Base-by-base conservation (phyloP, 2,113 vertebrate genomes). In the Rhinolophus ferrumequinum region DNA sequence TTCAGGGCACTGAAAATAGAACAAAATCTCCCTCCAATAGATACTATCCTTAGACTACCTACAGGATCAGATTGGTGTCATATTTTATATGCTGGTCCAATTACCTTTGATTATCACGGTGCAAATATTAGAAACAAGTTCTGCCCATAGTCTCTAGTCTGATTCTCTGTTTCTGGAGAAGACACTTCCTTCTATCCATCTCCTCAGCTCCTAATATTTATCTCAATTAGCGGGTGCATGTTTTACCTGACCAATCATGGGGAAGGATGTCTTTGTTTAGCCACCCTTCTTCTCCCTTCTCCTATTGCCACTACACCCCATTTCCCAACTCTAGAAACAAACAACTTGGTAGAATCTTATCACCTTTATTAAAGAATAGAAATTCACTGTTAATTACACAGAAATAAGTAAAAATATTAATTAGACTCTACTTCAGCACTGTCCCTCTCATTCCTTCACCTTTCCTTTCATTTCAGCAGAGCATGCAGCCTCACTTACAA, bases 1-100 rank as follows among this genome's bases (percentile, higher is more conserved):
- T 90, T 75, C 79, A 76, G 70, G 84, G 80, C 87, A 87, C n/a
- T 67, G 12, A 67, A 90, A 80, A 94, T 28, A 84, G 94, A 96
- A 69, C 70, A 66, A 80, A 88, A 54, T n/a, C 66, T 82, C 52
- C 66, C n/a, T 69, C 38, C 79, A 73, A 93, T 35, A 41, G 12
- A 14, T 33, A 66, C 11, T 56, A 21, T 80, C 38, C 28, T 90
- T 67, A 64, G 38, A 62, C 69, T 16, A 79, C 16, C 8, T 28
- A 22, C 75, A 56, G 67, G 38, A 69, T 77, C 60, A 91, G 79
- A 79, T 75, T 38, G 28, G 72, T 52, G 19, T 41, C 83, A 22
- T 14, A 47, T 86, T 85, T 72, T 35, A 44, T 54, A 58, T 1
- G 2, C 15, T 12, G 18, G 35, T n/a, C 64, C 56, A 30, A 16